Percentiles rank a stretch among this genome's conserved stretches.
These are phyloP conservation scores for Galeopsomyia nigrocyanea DNA, from an alignment of 2,888 invertebrate species.

Conservation along the genomic window DNA sequence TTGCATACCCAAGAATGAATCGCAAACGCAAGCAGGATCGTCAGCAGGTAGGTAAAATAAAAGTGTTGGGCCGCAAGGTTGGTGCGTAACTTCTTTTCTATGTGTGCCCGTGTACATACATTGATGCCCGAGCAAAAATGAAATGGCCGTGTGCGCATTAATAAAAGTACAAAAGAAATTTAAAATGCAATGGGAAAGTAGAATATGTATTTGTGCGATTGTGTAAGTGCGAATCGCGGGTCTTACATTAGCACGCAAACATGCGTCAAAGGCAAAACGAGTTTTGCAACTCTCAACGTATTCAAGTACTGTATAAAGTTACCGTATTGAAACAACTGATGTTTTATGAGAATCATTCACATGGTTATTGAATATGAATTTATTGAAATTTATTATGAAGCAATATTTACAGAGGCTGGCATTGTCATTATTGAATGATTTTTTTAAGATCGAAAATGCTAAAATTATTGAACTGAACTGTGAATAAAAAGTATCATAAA, in stretches of 20 bases:
- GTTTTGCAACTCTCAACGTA: conserved; percentile 54
- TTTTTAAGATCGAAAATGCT: too few relatives aligned
- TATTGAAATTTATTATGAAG: too few relatives aligned
- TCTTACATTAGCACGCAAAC: conserved; percentile 53
- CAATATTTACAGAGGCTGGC: too few relatives aligned
- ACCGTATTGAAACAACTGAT: conserved; percentile 42
- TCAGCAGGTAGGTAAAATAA: conserved; percentile 59
- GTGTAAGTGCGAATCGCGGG: conserved; percentile 49
- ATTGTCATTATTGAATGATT: too few relatives aligned
- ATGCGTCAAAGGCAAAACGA: conserved; percentile 51
- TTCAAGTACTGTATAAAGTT: too few relatives aligned
- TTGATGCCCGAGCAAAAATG: conserved; percentile 59
- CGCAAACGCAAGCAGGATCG: conserved; percentile 52
- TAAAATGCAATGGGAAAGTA: conserved; percentile 44
- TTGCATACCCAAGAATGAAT: conserved; percentile 66
- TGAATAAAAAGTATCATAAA: too few relatives aligned
- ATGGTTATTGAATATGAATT: too few relatives aligned
- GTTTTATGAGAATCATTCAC: conserved; percentile 10
- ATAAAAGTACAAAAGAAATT: conserved; percentile 63
- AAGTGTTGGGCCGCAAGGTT: conserved; percentile 30
- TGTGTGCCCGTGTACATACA: conserved; percentile 1
- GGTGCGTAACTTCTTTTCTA: conserved; percentile 43
- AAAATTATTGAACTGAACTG: too few relatives aligned
- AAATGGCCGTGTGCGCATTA: conserved; percentile 65
- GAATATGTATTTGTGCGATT: conserved; percentile 4